Base-by-base conservation (phyloP, 1,140 invertebrate genomes). In the Sitophilus oryzae region DNA sequence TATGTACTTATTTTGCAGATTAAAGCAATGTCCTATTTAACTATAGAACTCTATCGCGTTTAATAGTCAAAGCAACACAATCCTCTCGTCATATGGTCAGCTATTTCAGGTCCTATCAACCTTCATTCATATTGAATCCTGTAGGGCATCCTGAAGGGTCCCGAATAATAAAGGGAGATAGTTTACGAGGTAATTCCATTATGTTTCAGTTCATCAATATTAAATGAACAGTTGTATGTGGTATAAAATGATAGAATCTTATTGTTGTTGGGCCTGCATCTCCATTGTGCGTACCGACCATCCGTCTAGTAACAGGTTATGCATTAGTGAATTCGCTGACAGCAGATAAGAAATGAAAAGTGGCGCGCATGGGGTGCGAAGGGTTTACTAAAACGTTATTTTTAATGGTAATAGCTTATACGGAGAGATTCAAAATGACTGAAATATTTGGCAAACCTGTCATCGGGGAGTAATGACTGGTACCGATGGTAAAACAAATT, bases 141-240 rank as follows among this genome's bases (percentile, higher is more conserved):
- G 11, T 15, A 40, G 38, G 38, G 38, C 42, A 36, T 20, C 22
- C 20, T 51, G 38, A 38, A 40, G 35, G 38, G 25, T 30, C 25
- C 11, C 25, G 25, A 6, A 30, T 35, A 51, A 40, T 40, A 40
- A 14, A 20, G 38, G 19, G 38, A 40, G n/a, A 40, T 20, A 15
- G 19, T 40, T 15, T 20, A 40, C 18, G 38, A 40, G 5, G 38
- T 40, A 40, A 40, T 40, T 40, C 38, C 18, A 40, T 40, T 40
- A 40, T 40, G 19, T 40, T 40, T 15, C 38, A 40, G 38, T 40
- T 40, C 38, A 40, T 40, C 38, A 40, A 40, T 40, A 40, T 20
- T 20, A 40, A 40, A 40, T 40, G 38, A 40, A 40, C 38, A 40
- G 38, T 40, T 40, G 38, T 40, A 15, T 20, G 38, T 14, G 38